Evolutionary conservation across 2,113 vertebrate genomes (phyloP).

Genomic region (Taxidea taxus): DNA sequence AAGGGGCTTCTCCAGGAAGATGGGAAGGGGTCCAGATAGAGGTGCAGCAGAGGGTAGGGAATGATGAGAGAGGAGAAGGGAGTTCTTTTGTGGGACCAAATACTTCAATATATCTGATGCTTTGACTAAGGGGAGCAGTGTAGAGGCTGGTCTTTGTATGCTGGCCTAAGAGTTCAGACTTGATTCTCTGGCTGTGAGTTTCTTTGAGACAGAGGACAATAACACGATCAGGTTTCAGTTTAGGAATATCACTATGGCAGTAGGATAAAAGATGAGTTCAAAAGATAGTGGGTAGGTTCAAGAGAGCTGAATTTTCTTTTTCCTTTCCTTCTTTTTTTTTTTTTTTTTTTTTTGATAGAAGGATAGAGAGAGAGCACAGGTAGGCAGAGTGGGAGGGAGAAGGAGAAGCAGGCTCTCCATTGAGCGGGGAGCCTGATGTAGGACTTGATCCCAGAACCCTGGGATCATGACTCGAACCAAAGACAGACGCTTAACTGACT

Average conservation of each 20-base stretch:
- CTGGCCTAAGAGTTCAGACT: background rate
- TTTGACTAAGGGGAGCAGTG: background rate
- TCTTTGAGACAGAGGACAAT: background rate
- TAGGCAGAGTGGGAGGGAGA: too few species aligned
- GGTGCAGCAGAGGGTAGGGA: background rate
- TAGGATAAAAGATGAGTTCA: background rate
- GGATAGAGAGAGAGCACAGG: too few species aligned
- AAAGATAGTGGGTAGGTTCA: background rate
- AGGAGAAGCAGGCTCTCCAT: too few species aligned
- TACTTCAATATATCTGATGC: background rate
- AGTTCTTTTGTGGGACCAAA: background rate
- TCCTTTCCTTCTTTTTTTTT: too few species aligned
- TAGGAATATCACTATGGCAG: background rate
- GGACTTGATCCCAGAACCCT: too few species aligned
- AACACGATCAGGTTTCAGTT: background rate
- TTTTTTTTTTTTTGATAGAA: too few species aligned
- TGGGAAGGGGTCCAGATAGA: background rate
- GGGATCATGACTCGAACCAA: too few species aligned
- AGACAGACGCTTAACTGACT: too few species aligned
- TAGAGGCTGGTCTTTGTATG: background rate
- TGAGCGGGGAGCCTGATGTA: too few species aligned
- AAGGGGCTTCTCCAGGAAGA: background rate
- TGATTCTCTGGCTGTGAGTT: background rate
- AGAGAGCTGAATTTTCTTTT: background rate
- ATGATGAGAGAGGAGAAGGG: background rate